Evolutionary conservation across 2,797 vertebrate genomes (phyloP), one percentile per base, ranked within the genome.

Genomic region (Xenopus petersii): DNA sequence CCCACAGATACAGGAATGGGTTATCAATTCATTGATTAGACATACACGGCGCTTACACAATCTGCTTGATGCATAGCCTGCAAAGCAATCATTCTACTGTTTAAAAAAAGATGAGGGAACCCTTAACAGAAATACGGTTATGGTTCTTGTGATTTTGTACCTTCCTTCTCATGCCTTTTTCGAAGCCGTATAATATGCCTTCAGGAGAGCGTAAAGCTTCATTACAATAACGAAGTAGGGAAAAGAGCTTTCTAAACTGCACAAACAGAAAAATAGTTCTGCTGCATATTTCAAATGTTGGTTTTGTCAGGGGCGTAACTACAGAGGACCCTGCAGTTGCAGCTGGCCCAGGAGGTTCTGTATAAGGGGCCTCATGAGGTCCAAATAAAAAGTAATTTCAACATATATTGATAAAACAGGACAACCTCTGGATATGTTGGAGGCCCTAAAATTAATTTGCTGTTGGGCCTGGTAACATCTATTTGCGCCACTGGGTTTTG

Each of bases 1-100:
- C 60, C 65, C 65, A 77, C 49, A 58, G 65, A 47, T 60, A 63
- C 49, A 62, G 70, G 60, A 69, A 68, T 64, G 67, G 71, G 55
- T 58, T 56, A 58, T 70, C 36, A 60, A 70, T 60, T 46, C 33
- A 46, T 70, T 26, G 55, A 70, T 70, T 59, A 47, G 42, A 58
- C 17, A 60, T 60, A 47, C 42, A 48, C 16, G 56, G 54, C 5
- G 36, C n/a, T 60, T 60, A 59, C 11, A 47, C 54, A 69, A 17
- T 46, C 16, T 58, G 15, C 8, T 42, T 60, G 10, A 70, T 60
- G 33, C 12, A 70, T 64, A 17, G 36, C 26, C 58, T 63, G 13
- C 26, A 63, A 36, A 36, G 54, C 7, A 56, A 56, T 56, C 10
- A 56, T 33, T 33, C 26, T 61, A 21, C 59, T 61, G 59, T 61